These are phyloP conservation scores for Parnassius glacialis DNA, from an alignment of 2,888 invertebrate genomes.

Conservation along the genomic window DNA sequence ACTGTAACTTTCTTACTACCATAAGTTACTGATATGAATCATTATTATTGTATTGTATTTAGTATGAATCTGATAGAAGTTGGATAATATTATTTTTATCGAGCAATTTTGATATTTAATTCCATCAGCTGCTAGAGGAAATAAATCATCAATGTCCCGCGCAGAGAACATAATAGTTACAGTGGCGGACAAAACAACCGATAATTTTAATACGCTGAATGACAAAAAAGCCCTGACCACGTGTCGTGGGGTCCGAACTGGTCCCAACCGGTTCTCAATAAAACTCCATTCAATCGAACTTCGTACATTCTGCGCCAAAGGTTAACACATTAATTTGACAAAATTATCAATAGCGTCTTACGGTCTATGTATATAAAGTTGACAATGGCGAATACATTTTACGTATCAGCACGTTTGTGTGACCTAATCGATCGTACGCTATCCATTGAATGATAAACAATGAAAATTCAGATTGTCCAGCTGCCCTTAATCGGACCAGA, in stretches of 20 bases:
- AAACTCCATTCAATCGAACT: slow-evolving; percentile 73
- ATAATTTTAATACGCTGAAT: slow-evolving; percentile 69
- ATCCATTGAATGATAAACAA: slow-evolving; percentile 39
- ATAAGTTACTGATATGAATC: too few species aligned
- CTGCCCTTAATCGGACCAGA: slow-evolving; percentile 56
- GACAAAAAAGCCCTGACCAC: slow-evolving; percentile 71
- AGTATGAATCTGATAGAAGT: too few species aligned
- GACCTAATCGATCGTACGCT: slow-evolving; percentile 38
- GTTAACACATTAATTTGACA: slow-evolving; percentile 5
- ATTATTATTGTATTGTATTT: too few species aligned
- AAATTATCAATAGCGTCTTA: neutral
- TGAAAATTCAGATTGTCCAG: slow-evolving; percentile 53
- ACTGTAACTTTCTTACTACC: too few species aligned
- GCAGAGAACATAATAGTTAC: slow-evolving; percentile 38
- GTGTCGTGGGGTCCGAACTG: slow-evolving; percentile 69
- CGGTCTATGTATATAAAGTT: neutral
- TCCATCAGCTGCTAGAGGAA: slow-evolving; percentile 36
- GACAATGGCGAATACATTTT: slow-evolving; percentile 5
- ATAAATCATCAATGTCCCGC: slow-evolving; percentile 40
- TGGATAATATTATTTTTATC: too few species aligned
- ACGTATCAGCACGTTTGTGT: slow-evolving; percentile 17
- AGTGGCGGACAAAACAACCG: slow-evolving; percentile 56
- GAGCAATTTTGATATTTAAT: slow-evolving; percentile 1
- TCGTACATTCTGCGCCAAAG: slow-evolving; percentile 28
- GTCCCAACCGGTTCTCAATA: slow-evolving; percentile 70